Evolutionary conservation across 2,888 invertebrate genomes (phyloP), one percentile per base, ranked within the genome.

Genomic region (Rhingia campestris): DNA sequence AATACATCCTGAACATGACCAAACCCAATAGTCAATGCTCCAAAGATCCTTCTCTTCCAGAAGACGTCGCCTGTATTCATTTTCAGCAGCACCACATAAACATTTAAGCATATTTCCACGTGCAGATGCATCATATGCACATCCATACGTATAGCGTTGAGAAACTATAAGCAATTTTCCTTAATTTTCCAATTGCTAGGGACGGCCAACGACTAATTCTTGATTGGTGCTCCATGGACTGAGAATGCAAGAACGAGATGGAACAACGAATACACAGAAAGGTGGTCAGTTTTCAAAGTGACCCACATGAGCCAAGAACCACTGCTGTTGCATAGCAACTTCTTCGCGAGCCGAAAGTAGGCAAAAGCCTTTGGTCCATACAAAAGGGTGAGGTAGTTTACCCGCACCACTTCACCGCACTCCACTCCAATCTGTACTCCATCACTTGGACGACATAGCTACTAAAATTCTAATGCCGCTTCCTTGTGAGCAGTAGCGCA

Each of bases 201-300:
- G 80, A 84, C 58, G 74, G 61, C 70, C 69, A 43, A 64, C 59
- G 69, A 84, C 73, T 84, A 84, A 84, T 80, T 84, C 84, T 84
- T 84, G 84, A 84, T 84, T 84, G 84, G 84, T 84, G 84, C 84
- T 84, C 75, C 74, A 59, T 70, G 64, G 80, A 80, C 80, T 74
- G 54, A 64, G 70, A 74, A 74, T 7, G 79, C 58, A 63, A 41
- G 77, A 77, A 54, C 49, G 61, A 56, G 76, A 82, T 51, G 45
- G 69, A 70, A 54, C 33, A 53, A 51, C 43, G 37, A 51, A 47
- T 33, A 49, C 12, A 22, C 32, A 39, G 61, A 58, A 69, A 79
- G 79, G 70, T 80, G 80, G 84, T 70, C 69, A 84, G 59, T 45
- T 64, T 75, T 61, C 59, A 75, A 70, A 80, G 41, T 80, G 75